Conservation (phyloP, 1,140 invertebrate genomes). For the Sinella curviseta region DNA sequence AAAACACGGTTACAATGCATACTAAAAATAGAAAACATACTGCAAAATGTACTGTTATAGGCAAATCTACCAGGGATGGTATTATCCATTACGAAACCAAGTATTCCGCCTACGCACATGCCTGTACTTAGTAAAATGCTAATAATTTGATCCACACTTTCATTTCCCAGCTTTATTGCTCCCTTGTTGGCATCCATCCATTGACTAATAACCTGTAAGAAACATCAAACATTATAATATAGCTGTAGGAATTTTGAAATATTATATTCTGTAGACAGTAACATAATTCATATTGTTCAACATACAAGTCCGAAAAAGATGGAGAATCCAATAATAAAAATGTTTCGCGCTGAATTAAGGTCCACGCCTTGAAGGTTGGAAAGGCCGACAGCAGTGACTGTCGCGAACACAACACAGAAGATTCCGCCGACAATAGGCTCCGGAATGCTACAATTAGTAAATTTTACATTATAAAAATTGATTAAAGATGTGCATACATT, state of each 20-base stretch:
- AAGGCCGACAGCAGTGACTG: slow-evolving; percentile 60
- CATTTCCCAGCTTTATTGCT: slow-evolving; percentile 69
- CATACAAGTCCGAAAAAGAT: slow-evolving; percentile 78
- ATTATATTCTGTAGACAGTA: too few relatives aligned
- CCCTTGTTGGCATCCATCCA: slow-evolving; percentile 69
- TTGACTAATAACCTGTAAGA: slow-evolving; percentile 67
- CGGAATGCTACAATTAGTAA: too few relatives aligned
- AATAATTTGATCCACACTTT: slow-evolving; percentile 71
- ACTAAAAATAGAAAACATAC: neutral
- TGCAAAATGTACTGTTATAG: slow-evolving; percentile 23
- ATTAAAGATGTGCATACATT: too few relatives aligned
- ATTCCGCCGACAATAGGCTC: slow-evolving; percentile 84
- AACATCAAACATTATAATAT: slow-evolving; percentile 22
- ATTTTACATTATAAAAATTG: too few relatives aligned
- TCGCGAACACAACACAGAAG: slow-evolving; percentile 81
- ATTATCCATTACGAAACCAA: slow-evolving; percentile 81
- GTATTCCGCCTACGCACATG: slow-evolving; percentile 77
- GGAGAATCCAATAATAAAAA: slow-evolving; percentile 85
- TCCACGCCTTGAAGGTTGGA: slow-evolving; percentile 80
- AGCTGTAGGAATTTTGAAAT: neutral
- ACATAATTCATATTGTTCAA: too few relatives aligned
- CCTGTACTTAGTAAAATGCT: slow-evolving; percentile 78
- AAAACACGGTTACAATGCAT: neutral
- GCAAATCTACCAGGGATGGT: slow-evolving; percentile 71
- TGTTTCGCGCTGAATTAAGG: slow-evolving; percentile 76